These are phyloP conservation scores for Chinchilla lanigera DNA, from an alignment of 2,113 vertebrate genomes.

Conservation along the genomic window DNA sequence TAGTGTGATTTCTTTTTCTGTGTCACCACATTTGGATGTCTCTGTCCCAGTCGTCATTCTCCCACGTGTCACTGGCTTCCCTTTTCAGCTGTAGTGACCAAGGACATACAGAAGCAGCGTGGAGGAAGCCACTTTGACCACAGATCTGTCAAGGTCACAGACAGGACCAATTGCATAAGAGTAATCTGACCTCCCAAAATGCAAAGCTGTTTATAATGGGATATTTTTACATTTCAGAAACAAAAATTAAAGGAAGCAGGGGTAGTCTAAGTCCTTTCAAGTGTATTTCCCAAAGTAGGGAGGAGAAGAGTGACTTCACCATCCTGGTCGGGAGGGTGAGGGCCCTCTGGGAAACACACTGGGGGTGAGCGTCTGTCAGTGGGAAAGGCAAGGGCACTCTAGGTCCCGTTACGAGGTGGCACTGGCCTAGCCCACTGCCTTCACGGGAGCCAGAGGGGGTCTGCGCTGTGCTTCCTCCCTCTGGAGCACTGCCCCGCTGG, in stretches of 20 bases:
- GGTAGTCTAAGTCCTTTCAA: neutral
- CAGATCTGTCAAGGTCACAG: neutral
- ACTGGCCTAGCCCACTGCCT: too few species aligned
- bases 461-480: neutral
- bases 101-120: neutral
- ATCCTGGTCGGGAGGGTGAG: neutral
- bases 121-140: conserved; percentile 17
- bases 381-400: neutral
- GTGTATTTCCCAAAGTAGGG: neutral
- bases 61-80: conserved; percentile 19
- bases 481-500: neutral
- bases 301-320: neutral
- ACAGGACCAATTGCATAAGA: neutral
- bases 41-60: conserved; percentile 20
- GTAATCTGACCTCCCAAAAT: neutral
- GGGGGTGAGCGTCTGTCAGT: neutral
- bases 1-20: neutral
- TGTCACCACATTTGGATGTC: neutral
- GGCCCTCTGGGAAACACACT: neutral
- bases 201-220: neutral
- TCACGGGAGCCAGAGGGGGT: neutral
- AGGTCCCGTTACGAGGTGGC: neutral
- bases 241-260: neutral
- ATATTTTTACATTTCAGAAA: neutral
- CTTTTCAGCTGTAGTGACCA: neutral